Evolutionary conservation across 2,888 invertebrate genomes (phyloP), one percentile per base, ranked within the genome.

Genomic region (Sarcophaga variegata): DNA sequence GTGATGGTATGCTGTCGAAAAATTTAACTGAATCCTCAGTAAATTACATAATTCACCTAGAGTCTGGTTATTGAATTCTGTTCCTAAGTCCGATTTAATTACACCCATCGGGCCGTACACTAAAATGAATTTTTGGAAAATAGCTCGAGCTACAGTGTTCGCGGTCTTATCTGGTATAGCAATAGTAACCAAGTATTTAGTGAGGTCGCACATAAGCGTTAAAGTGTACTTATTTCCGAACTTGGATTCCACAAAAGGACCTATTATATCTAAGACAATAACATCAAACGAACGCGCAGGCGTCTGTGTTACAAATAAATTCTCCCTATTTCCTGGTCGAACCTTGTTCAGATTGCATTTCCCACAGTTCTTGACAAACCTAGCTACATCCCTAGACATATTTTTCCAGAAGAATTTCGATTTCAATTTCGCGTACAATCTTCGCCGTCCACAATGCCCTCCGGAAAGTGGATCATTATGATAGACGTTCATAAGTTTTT

Each of bases 51-150:
- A 12, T 12, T 63, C 63, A 12, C 6, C 25, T 2, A 63, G 12
- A 12, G 25, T 22, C 12, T 63, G 20, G 63, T 63, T 63, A 4
- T 63, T 45, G 45, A 70, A 78, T 45, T 78, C 60, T 1, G 69
- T 78, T 37, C 62, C 62, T 17, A 27, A 37, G 49, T 78, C 67
- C 1, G 77, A 27, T 67, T 77, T 77, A 20, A 77, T 67, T 5
- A 62, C 20, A 10, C 47, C 20, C 69, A 79, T 70, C 2, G 17
- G 14, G 4, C 79, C 71, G 47, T 79, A 79, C 4, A 60, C 17
- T 5, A 79, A 59, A 45, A 79, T 25, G 64, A 59, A 66, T 5
- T 66, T 25, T 17, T 66, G 66, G n/a, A 37, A 60, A 17, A 72
- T 62, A 2, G 62, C 72, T 0, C 60, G 14, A 5, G 59, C 12